A percentile compares a stretch with the other conserved stretches of the same genome.
phyloP scores from a whole-genome alignment of 2,888 invertebrate species.

The Ennomos erosarius region DNA sequence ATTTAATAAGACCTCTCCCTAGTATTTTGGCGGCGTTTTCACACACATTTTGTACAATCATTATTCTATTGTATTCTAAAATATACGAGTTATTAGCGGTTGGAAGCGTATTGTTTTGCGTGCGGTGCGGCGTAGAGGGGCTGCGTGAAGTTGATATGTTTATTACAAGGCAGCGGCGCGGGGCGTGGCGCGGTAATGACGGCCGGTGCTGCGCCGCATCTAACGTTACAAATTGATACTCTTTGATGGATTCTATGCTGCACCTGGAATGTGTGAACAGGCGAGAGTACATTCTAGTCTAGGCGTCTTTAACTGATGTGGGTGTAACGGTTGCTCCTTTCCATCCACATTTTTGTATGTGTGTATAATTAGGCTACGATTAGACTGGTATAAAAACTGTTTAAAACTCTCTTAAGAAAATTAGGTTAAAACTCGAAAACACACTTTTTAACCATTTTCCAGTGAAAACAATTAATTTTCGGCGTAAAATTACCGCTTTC shows the following conservation, averaged over 20 bases:
- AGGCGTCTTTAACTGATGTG: no score
- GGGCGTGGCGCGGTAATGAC: slow-evolving; percentile 41
- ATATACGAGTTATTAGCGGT: slow-evolving; percentile 66
- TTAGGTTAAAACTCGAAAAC: no score
- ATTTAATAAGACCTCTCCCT: slow-evolving; percentile 21
- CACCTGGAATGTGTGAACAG: no score
- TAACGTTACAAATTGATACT: slow-evolving; percentile 30
- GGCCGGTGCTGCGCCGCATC: slow-evolving; percentile 27
- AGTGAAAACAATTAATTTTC: no score
- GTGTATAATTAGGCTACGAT: no score
- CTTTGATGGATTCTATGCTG: neutral
- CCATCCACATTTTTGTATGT: no score
- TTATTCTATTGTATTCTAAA: slow-evolving; percentile 43
- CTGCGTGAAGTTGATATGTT: slow-evolving; percentile 66
- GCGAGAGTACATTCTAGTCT: no score
- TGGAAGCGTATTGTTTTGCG: slow-evolving; percentile 63
- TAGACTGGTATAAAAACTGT: no score
- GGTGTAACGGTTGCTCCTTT: no score
- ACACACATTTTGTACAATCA: slow-evolving; percentile 42
- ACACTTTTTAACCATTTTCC: no score
- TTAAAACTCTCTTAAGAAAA: no score
- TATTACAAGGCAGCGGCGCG: slow-evolving; percentile 54
- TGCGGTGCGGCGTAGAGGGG: slow-evolving; percentile 33
- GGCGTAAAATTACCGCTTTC: no score
- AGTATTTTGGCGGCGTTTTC: slow-evolving; percentile 30